Conservation (phyloP, 1,140 invertebrate genomes). For the Diprion similis region DNA sequence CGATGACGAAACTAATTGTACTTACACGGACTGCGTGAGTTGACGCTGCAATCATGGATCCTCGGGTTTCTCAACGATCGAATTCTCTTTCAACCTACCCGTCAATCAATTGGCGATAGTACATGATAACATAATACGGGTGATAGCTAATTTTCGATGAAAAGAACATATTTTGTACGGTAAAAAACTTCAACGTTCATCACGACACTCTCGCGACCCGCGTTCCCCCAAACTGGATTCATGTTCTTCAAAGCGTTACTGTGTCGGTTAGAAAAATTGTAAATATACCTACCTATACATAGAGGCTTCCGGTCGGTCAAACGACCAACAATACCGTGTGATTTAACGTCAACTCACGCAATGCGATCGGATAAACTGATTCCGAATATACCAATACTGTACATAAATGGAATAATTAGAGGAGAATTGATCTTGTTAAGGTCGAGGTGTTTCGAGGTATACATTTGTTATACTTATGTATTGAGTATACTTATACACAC, state of each 20-base stretch:
- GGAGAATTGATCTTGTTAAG: conserved; percentile 2
- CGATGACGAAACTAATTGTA: too few relatives aligned
- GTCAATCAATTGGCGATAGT: too few relatives aligned
- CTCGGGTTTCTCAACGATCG: too few relatives aligned
- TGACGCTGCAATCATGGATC: background rate
- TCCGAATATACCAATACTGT: background rate
- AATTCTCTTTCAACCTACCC: too few relatives aligned
- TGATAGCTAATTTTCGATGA: too few relatives aligned
- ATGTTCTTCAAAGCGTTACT: too few relatives aligned
- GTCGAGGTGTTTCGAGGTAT: conserved; percentile 8
- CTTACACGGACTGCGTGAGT: background rate
- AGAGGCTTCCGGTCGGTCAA: background rate
- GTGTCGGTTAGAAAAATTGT: background rate
- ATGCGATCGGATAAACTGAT: background rate
- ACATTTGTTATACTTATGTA: background rate
- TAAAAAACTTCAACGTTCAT: too few relatives aligned
- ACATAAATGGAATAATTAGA: conserved; percentile 3
- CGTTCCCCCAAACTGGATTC: too few relatives aligned
- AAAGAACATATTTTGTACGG: too few relatives aligned
- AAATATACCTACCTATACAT: background rate
- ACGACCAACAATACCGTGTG: background rate
- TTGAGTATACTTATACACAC: background rate
- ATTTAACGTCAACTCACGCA: background rate
- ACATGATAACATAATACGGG: too few relatives aligned
- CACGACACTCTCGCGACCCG: too few relatives aligned